phyloP scores from a whole-genome alignment of 2,797 vertebrate genomes.

The Xerus rutilus region DNA sequence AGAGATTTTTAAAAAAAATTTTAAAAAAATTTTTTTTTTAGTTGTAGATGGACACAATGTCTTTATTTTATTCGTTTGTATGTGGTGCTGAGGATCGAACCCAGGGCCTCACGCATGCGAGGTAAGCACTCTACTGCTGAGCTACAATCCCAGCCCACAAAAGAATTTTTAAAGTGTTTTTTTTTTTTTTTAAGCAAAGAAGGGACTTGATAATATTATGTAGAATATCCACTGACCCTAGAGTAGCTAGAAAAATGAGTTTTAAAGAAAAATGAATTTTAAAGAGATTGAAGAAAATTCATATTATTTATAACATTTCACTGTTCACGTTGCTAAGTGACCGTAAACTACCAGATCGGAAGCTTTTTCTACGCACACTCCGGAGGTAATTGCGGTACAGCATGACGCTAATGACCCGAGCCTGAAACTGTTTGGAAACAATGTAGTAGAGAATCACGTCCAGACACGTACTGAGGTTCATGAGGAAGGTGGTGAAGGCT shows the following conservation, averaged over 20 bases:
- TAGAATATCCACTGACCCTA: neutral
- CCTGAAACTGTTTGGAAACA: slow-evolving; percentile 99
- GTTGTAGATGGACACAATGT: too few relatives aligned
- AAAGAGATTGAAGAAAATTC: neutral
- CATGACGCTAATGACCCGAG: slow-evolving; percentile 97
- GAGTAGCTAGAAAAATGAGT: neutral
- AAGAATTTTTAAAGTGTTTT: slow-evolving; percentile 5
- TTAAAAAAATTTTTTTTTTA: too few relatives aligned
- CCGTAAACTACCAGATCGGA: slow-evolving; percentile 92
- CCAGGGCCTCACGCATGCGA: too few relatives aligned
- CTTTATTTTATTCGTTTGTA: too few relatives aligned
- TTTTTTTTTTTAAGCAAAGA: neutral
- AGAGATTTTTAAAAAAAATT: neutral
- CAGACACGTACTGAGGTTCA: slow-evolving; percentile 97
- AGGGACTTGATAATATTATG: slow-evolving; percentile 38
- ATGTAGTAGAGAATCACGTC: slow-evolving; percentile 98
- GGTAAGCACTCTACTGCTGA: too few relatives aligned
- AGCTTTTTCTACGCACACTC: slow-evolving; percentile 96
- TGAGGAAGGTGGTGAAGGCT: slow-evolving; percentile 95
- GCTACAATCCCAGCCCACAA: neutral
- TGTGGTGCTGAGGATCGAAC: too few relatives aligned
- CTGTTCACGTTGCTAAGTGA: slow-evolving; percentile 96
- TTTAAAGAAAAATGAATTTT: slow-evolving; percentile 34
- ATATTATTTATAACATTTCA: slow-evolving; percentile 91
- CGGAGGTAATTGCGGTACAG: slow-evolving; percentile 97